phyloP scores from a whole-genome alignment of 2,113 vertebrate species.

The Calonectris borealis region DNA sequence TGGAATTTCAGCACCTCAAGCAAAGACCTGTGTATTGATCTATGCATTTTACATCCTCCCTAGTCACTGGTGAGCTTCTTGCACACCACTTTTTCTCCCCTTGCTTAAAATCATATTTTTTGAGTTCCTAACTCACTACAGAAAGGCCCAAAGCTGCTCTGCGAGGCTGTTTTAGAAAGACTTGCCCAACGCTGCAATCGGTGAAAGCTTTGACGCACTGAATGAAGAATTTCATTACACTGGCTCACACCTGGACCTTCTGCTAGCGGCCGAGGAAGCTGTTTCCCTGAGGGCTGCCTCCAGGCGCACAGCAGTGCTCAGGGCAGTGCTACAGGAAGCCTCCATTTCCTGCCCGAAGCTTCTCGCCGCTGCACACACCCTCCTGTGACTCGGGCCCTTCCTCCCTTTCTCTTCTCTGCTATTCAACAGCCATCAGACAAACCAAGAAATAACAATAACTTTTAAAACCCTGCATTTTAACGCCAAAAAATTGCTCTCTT shows the following conservation, averaged over 20 bases:
- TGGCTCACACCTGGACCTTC: neutral
- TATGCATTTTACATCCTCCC: neutral
- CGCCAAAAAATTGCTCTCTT: neutral
- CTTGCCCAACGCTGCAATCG: neutral
- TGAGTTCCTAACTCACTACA: neutral
- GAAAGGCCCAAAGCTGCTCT: neutral
- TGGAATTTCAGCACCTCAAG: neutral
- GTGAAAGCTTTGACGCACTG: neutral
- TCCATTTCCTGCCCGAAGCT: neutral
- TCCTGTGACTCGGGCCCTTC: neutral
- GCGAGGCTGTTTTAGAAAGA: neutral
- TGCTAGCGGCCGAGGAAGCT: neutral
- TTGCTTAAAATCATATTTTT: neutral
- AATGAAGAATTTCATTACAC: neutral
- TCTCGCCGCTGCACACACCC: neutral
- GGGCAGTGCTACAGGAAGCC: neutral
- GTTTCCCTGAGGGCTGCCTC: neutral
- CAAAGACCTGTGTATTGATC: neutral
- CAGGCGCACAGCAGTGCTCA: fast-evolving
- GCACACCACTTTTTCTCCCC: neutral
- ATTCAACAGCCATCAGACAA: neutral
- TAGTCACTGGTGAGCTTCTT: neutral
- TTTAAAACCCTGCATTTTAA: neutral
- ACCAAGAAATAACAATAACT: neutral
- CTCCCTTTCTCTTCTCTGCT: neutral